Base-by-base conservation (phyloP, 2,113 vertebrate species). In the Amia ocellicauda region DNA sequence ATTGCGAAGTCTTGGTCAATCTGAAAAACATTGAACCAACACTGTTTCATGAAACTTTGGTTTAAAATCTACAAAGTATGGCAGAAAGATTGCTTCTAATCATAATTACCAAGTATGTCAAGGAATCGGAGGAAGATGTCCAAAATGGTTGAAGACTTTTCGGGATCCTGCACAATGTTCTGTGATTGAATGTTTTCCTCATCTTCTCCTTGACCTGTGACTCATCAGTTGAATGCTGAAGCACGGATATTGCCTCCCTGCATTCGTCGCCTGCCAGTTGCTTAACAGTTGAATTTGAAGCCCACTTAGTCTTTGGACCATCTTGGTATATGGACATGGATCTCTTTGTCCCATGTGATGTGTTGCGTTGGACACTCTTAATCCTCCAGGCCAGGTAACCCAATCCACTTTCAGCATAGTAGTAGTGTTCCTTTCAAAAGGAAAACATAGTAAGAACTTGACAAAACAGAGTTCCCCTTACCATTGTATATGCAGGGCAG, bases 321-420 rank as follows among this genome's bases (percentile, higher is more conserved):
- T 55, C 49, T 60, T 71, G 40, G 29, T 56, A 57, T 29, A 23
- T 24, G 16, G 17, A 63, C 64, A 49, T 64, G 52, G 49, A 54
- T 16, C 53, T 36, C 50, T 63, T 67, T 14, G 11, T 28, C n/a
- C 57, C 22, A 51, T 57, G 58, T 52, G 16, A 23, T 3, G 54
- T 59, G 64, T 71, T 71, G 55, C 60, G 56, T 61, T 62, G 69
- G 51, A 66, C 63, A 2, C 49, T 69, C 59, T 69, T 69, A 49
- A 57, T 29, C 23, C 52, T 59, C 28, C 52, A 69, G 49, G 57
- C 68, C 57, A 69, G 57, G 68, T 60, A 69, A 47, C 56, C 68
- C 27, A 8, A 17, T 3, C 52, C 52, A 54, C 52, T 54, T 5
- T 54, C 20, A 16, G 23, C 20, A 58, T 40, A 2, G 31, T 40